These are phyloP conservation scores for Phaetusa simplex DNA, from an alignment of 2,113 vertebrate genomes.

Conservation along the genomic window DNA sequence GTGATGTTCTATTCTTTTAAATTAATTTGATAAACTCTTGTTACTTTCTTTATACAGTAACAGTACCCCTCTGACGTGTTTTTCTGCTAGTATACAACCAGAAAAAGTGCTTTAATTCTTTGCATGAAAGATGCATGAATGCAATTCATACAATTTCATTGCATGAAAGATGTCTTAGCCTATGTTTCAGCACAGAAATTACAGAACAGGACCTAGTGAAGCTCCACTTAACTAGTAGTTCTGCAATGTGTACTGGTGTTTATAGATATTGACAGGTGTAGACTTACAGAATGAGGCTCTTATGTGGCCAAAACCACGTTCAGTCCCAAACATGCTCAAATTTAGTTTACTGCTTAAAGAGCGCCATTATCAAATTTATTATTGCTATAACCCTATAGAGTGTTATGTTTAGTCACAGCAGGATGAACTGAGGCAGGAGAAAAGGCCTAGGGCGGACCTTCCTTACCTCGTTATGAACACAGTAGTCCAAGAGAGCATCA, in stretches of 20 bases:
- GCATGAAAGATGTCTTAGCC: not conserved
- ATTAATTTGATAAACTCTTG: not conserved
- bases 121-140: not conserved
- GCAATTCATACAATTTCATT: not conserved
- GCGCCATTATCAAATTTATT: not conserved
- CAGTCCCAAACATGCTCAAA: not conserved
- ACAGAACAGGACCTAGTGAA: not conserved
- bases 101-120: not conserved
- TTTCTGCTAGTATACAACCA: not conserved
- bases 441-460: not conserved
- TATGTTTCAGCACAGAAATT: not conserved
- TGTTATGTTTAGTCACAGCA: not conserved
- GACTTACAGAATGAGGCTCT: not conserved
- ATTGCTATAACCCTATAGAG: not conserved
- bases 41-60: not conserved
- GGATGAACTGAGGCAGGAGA: not conserved
- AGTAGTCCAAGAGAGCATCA: conserved; percentile 72
- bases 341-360: not conserved
- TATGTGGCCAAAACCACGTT: not conserved
- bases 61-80: not conserved
- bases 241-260: not conserved
- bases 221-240: not conserved
- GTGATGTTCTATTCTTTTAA: not conserved
- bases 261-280: not conserved
- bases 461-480: conserved; percentile 72